Base-by-base conservation (phyloP, 2,113 vertebrate genomes). In the Anas platyrhynchos region DNA sequence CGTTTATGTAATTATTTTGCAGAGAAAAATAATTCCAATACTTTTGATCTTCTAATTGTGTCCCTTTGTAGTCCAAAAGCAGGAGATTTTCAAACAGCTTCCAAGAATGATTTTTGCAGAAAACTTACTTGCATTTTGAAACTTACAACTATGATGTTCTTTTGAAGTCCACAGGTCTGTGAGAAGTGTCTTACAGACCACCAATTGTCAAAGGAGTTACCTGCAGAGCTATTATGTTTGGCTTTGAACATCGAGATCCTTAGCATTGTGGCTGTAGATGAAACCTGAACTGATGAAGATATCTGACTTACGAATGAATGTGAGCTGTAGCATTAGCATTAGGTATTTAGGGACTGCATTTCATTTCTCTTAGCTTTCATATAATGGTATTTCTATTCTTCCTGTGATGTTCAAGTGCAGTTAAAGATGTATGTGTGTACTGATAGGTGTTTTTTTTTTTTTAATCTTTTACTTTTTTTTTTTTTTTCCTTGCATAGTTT, bases 1-100 rank as follows among this genome's bases (percentile, higher is more conserved):
- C 15, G 75, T 94, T 92, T 61, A 77, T 67, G 59, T 31, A 79
- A 93, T 88, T 93, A 68, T 68, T 91, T 88, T 88, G 29, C 31
- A 75, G 21, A 83, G 56, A 25, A 90, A 91, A 95, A 92, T 41
- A 68, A 50, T 91, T 86, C 71, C 58, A 91, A n/a, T 8, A 50
- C 27, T 79, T 92, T 31, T 66, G 50, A 88, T 95, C 61, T 93
- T 84, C n/a, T 92, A 94, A 93, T 96, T 92, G 27, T 81, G 58
- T 83, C 55, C 73, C 54, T 54, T 56, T 88, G 80, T 71, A 84
- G 61, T 65, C 61, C 36, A 93, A 86, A 93, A 83, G 26, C 32
- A 4, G 14, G 9, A 87, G 17, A 52, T 88, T 91, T 94, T 86
- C 59, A 84, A 90, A 74, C 22, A 83, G 78, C 52, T 90, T 83